Evolutionary conservation across 2,797 vertebrate genomes (phyloP), one percentile per base, ranked within the genome.

Genomic region (Danio kyathit): DNA sequence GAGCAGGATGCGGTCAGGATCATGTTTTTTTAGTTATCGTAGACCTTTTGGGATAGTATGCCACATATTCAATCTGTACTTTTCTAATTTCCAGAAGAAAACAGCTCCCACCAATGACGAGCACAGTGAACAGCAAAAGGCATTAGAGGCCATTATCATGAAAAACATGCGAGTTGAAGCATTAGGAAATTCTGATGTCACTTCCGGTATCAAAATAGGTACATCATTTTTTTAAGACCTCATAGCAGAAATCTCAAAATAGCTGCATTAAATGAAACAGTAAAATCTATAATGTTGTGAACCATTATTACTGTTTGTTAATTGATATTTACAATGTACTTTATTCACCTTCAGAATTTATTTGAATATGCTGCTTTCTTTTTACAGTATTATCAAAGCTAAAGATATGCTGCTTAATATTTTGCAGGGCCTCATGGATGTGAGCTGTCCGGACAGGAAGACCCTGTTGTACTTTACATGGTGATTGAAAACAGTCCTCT

Each of bases 91-190:
- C 46, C 80, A 89, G 79, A 87, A 76, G 71, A 85, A 75, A 43
- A 40, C 69, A 48, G 46, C 43, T 54, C 3, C 11, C 21, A 19
- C 1, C 8, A 17, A 71, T 49, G 82, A 88, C 86, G 96, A 95
- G 86, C 88, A 91, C 67, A 88, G 63, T 81, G 92, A 94, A 83
- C 95, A 95, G 76, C 87, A 99, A 81, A 89, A 81, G 81, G 92
- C 90, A 74, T 88, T 98, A 85, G 92, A 95, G 85, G 73, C 67
- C 51, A 88, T 86, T 80, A 87, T 92, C 10, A 88, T 93, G 74
- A 95, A 84, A 80, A 95, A 87, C 91, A 92, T 82, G 91, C 91
- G 81, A 87, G 89, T 84, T 81, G 88, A 38, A 14, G 12, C 17
- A 44, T 7, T 69, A 56, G 59, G 7, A 12, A 78, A 79, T 12